These are phyloP conservation scores for Acipenser transmontanus DNA, from an alignment of 2,797 vertebrate genomes.

Conservation along the genomic window DNA sequence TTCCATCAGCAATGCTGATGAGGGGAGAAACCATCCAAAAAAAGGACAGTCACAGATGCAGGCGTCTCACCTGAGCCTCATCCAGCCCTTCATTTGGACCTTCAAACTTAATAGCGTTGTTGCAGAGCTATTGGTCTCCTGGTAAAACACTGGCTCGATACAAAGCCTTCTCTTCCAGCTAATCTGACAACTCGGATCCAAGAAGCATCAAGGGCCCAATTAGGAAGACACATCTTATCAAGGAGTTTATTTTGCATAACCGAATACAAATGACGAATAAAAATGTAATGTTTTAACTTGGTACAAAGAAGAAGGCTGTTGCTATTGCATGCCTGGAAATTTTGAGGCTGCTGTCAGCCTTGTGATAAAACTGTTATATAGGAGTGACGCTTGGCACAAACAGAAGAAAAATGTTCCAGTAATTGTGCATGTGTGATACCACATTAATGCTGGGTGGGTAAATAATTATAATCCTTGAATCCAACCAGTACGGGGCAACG, in stretches of 20 bases:
- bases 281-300: slow-evolving; percentile 84
- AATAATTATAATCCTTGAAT: slow-evolving; percentile 66
- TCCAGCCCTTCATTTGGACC: slow-evolving; percentile 73
- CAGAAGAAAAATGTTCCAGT: slow-evolving; percentile 69
- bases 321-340: slow-evolving; percentile 75
- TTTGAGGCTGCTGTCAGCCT: slow-evolving; percentile 77
- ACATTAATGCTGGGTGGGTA: slow-evolving; percentile 75
- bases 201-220: slow-evolving; percentile 90
- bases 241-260: slow-evolving; percentile 89
- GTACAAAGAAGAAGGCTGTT: slow-evolving; percentile 80
- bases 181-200: slow-evolving; percentile 79
- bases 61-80: slow-evolving; percentile 86
- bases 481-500: slow-evolving; percentile 45
- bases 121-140: slow-evolving; percentile 78
- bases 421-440: slow-evolving; percentile 71
- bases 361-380: slow-evolving; percentile 84
- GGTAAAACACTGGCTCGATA: slow-evolving; percentile 60
- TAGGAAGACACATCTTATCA: slow-evolving; percentile 89
- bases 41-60: slow-evolving; percentile 50
- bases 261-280: slow-evolving; percentile 82
- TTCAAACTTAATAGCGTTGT: slow-evolving; percentile 75
- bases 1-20: slow-evolving; percentile 73
- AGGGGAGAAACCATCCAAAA: slow-evolving; percentile 54
- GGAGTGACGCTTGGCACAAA: slow-evolving; percentile 73
- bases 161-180: slow-evolving; percentile 71